Evolutionary conservation across 2,797 vertebrate species (phyloP).

Genomic region (Pangasius larnaudii): DNA sequence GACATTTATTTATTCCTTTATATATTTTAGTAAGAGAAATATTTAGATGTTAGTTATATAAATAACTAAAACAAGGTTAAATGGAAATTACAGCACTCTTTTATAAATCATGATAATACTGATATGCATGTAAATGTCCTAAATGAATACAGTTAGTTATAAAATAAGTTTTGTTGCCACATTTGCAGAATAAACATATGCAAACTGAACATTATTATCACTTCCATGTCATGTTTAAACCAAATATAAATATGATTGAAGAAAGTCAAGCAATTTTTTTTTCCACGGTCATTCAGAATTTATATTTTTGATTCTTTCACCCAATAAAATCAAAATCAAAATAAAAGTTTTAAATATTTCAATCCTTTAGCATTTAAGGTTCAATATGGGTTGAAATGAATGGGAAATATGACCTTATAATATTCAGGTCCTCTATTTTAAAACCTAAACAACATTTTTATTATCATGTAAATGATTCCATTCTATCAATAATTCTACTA

Average conservation of each 20-base stretch:
- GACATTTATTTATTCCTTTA: neutral
- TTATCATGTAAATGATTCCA: neutral
- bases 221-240: neutral
- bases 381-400: neutral
- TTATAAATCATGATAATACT: neutral
- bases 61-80: neutral
- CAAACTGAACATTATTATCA: neutral
- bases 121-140: neutral
- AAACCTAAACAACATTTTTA: neutral
- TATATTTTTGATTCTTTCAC: neutral
- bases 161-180: neutral
- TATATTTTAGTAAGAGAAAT: neutral
- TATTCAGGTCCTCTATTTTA: constrained; percentile 12
- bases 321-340: neutral
- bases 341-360: neutral
- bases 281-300: neutral
- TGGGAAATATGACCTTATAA: neutral
- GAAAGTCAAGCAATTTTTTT: neutral
- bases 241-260: neutral
- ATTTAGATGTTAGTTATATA: neutral
- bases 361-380: neutral
- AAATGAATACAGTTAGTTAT: neutral
- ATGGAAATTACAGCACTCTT: neutral
- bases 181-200: neutral
- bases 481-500: neutral